These are phyloP conservation scores for Carposina sasakii DNA, from an alignment of 1,140 invertebrate species.

Conservation along the genomic window DNA sequence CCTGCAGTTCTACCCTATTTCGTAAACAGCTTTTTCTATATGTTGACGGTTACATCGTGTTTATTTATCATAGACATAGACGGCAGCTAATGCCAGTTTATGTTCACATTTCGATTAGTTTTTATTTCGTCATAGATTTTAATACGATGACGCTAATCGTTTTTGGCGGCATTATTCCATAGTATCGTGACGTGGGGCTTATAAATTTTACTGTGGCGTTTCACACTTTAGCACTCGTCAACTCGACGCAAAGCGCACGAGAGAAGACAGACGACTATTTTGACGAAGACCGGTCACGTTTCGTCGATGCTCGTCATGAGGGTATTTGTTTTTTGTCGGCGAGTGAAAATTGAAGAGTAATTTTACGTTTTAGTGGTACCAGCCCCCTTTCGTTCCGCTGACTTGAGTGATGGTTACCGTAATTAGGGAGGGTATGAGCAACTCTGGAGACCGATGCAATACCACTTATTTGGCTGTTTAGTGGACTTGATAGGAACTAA, in stretches of 20 bases:
- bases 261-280: slow-evolving; percentile 67
- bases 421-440: slow-evolving; percentile 67
- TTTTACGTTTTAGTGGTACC: slow-evolving; percentile 67
- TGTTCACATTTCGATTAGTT: too few species aligned
- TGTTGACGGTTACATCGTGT: too few species aligned
- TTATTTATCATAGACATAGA: too few species aligned
- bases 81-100: too few species aligned
- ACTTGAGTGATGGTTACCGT: slow-evolving; percentile 70
- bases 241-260: neutral
- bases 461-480: too few species aligned
- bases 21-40: too few species aligned
- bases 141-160: slow-evolving; percentile 42
- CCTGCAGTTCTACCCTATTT: too few species aligned
- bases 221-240: slow-evolving; percentile 69
- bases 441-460: too few species aligned
- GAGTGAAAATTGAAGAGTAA: slow-evolving; percentile 69
- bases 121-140: slow-evolving; percentile 10
- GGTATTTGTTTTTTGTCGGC: slow-evolving; percentile 71
- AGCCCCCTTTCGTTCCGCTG: slow-evolving; percentile 70
- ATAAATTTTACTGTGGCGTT: slow-evolving; percentile 65
- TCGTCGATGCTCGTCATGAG: slow-evolving; percentile 67
- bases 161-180: slow-evolving; percentile 65
- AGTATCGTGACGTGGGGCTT: slow-evolving; percentile 62
- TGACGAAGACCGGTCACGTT: slow-evolving; percentile 70
- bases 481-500: too few species aligned